Base-by-base conservation (phyloP, 2,113 vertebrate genomes). In the Thunnus maccoyii region DNA sequence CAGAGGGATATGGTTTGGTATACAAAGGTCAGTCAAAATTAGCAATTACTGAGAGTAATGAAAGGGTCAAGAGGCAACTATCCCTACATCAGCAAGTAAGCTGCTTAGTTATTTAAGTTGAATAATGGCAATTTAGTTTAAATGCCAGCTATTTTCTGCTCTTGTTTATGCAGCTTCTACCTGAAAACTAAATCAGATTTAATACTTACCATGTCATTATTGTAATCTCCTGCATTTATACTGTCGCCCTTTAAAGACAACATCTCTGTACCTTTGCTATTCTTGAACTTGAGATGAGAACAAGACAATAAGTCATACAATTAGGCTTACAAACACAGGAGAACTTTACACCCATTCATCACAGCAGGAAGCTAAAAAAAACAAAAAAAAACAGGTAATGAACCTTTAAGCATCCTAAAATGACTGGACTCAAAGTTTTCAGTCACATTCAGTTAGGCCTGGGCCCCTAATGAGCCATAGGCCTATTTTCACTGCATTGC, bases 401-500 rank as follows among this genome's bases (percentile, higher is more conserved):
- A 18, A 4, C 51, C 4, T 61, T 32, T 18, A 72, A 46, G n/a
- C 7, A 5, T 5, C 12, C 20, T 1, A 5, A 56, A 63, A 74
- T 52, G 47, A 60, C 3, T 65, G 17, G 51, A 47, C 22, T 64
- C 36, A 51, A 72, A 74, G 50, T 78, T 89, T 77, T 46, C 14
- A 80, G 66, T 61, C 61, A 47, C 67, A 61, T 17, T 72, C 18
- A 66, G 27, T 61, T 14, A 66, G 80, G 70, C 66, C 52, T 63
- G 85, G 80, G 86, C 67, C 88, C 78, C 76, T 78, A 64, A 72
- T 83, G 76, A 83, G 51, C n/a, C 69, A 65, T 2, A 16, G 76
- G 76, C 69, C 80, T 69, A 4, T 72, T 81, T 78, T 72, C 73
- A 36, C 57, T 62, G 76, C 82, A 51, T 1, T 50, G 20, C 55